Percentiles rank a stretch among this genome's conserved stretches.
Evolutionary conservation across 2,888 invertebrate species (phyloP).

Genomic region (Eupithecia subumbrata): DNA sequence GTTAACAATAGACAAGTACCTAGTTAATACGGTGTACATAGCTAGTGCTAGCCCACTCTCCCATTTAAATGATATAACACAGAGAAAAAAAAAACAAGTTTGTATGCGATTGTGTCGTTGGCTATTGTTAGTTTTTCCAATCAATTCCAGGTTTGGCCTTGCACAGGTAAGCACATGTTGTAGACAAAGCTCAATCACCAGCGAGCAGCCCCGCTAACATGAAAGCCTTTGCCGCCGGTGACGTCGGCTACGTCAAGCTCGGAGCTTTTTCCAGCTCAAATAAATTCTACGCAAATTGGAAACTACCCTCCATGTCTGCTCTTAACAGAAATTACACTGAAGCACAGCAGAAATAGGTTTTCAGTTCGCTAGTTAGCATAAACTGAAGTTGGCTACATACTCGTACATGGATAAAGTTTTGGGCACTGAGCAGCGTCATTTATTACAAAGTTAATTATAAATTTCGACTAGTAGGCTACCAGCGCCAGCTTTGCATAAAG

Average conservation of each 20-base stretch:
- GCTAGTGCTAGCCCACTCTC: neutral
- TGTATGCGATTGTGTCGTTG: neutral
- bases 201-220: neutral
- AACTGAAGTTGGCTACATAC: constrained; percentile 21
- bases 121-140: neutral
- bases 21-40: neutral
- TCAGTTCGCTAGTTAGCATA: constrained; percentile 19
- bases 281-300: neutral
- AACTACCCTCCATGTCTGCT: neutral
- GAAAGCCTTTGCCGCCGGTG: neutral
- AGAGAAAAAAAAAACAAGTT: neutral
- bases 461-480: constrained; percentile 11
- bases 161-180: neutral
- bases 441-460: constrained; percentile 23
- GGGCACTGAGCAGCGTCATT: constrained; percentile 5
- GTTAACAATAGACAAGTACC: neutral
- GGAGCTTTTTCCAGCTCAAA: neutral
- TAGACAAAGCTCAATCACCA: neutral
- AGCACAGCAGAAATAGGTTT: neutral
- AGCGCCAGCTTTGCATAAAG: constrained; percentile 6
- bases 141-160: neutral
- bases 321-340: neutral
- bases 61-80: neutral
- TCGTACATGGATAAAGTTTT: constrained; percentile 19
- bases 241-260: neutral